Conservation (phyloP, 1,140 invertebrate species). For the Bombus sylvicola region DNA sequence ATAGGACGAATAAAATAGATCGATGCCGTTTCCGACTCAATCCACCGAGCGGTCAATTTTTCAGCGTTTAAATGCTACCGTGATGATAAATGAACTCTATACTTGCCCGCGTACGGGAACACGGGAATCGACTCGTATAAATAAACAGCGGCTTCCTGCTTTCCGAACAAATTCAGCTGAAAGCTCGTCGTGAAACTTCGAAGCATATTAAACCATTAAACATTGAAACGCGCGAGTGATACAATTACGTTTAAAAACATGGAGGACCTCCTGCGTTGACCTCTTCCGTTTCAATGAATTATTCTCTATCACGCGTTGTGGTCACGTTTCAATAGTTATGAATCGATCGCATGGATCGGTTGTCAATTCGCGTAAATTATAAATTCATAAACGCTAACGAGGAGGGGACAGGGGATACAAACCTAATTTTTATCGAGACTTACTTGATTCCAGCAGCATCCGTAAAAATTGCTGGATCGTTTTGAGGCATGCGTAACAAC, state of each 20-base stretch:
- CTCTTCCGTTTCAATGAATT: neutral
- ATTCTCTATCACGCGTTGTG: neutral
- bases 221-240: neutral
- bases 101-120: neutral
- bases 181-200: neutral
- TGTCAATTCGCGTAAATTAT: neutral
- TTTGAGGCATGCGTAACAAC: conserved; percentile 22
- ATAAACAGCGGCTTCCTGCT: conserved; percentile 21
- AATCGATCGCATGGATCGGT: neutral
- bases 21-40: neutral
- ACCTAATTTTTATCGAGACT: conserved; percentile 45
- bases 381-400: neutral
- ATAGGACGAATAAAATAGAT: conserved; percentile 1
- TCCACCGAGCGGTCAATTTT: conserved; percentile 12
- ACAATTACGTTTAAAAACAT: neutral
- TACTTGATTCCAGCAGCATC: conserved; percentile 72
- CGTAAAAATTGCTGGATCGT: conserved; percentile 46
- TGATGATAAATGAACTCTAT: conserved; percentile 8
- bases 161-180: conserved; percentile 9
- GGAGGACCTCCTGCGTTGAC: too few species aligned
- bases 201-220: neutral
- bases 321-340: neutral
- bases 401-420: neutral
- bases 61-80: conserved; percentile 18
- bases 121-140: neutral